Base-by-base conservation (phyloP, 2,888 invertebrate genomes). In the Cosmia trapezina region DNA sequence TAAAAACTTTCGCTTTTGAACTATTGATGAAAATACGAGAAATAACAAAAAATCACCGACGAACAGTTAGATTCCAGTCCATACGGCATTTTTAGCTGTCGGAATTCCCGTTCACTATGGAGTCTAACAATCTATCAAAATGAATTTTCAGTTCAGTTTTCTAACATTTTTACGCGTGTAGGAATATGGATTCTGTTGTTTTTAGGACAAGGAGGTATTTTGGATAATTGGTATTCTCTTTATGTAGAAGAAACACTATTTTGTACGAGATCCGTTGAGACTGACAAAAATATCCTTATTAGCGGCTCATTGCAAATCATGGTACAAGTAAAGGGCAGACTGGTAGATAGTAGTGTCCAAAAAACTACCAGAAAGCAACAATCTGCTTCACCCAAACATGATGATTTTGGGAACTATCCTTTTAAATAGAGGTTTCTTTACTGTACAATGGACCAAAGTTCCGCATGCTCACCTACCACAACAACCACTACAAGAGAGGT, bases 91-190 rank as follows among this genome's bases (percentile, higher is more conserved):
- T 57, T 59, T 28, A 56, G 41, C 9, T 22, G 28, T 45, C 4
- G 37, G 41, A 12, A 67, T 51, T 11, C 41, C 53, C 28, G 59
- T 63, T 78, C 53, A 49, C 66, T 60, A 45, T 60, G 19, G 56
- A 60, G 22, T 74, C 45, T 17, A 59, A 69, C 70, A 53, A 69
- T 77, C 47, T 22, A 60, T 47, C 22, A 69, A 77, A 69, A 47
- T 19, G 0, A 74, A 54, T 33, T 49, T 54, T 53, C 19, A 49
- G 17, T 51, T 80, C n/a, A 51, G 56, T 33, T 66, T 66, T 49
- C 43, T 8, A 53, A 19, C 11, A 56, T 47, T 37, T 43, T 47
- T 54, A 17, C 19, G 19, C 19, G 12, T 33, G 22, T 22, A 0
- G 43, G 3, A 49, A 19, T 4, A 19, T 57, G 11, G 6, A 51